Percentiles rank a stretch among this genome's conserved stretches.
Conservation (phyloP, 2,797 vertebrate genomes). For the Pangasius mekongensis region DNA sequence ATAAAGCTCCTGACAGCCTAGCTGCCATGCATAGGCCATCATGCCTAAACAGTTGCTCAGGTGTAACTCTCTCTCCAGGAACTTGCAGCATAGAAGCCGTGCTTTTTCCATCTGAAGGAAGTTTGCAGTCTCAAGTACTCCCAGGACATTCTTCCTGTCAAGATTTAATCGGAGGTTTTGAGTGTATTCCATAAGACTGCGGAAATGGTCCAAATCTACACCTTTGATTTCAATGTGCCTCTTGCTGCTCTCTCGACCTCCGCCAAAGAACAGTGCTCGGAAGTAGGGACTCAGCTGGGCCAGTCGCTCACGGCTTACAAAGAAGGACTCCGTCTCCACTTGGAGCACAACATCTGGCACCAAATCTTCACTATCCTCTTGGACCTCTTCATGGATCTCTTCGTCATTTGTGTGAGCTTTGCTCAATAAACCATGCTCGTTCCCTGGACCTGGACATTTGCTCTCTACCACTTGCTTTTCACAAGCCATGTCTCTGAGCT, state of each 20-base stretch:
- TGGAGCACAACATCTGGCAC: slow-evolving; percentile 75
- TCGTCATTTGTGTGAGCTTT: slow-evolving; percentile 37
- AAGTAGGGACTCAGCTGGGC: slow-evolving; percentile 85
- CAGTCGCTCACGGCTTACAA: slow-evolving; percentile 78
- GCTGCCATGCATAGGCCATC: slow-evolving; percentile 82
- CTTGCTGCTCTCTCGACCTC: slow-evolving; percentile 76
- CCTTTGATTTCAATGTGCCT: slow-evolving; percentile 79
- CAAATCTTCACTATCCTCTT: slow-evolving; percentile 50
- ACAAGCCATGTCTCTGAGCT: slow-evolving; percentile 23
- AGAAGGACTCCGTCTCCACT: slow-evolving; percentile 79
- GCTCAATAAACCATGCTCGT: not conserved
- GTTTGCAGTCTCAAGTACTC: slow-evolving; percentile 83
- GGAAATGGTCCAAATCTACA: slow-evolving; percentile 73
- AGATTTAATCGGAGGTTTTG: slow-evolving; percentile 70
- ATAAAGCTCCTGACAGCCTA: slow-evolving; percentile 78
- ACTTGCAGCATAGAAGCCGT: slow-evolving; percentile 82
- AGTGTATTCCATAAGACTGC: slow-evolving; percentile 76
- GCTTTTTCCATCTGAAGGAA: slow-evolving; percentile 83
- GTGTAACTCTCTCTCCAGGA: slow-evolving; percentile 85
- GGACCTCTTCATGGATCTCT: slow-evolving; percentile 34
- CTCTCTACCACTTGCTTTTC: slow-evolving; percentile 5
- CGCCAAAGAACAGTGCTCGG: slow-evolving; percentile 86
- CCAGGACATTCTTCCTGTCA: slow-evolving; percentile 76
- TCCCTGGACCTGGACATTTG: slow-evolving; percentile 17
- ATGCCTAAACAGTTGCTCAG: slow-evolving; percentile 86